These are phyloP conservation scores for Merodon equestris DNA, from an alignment of 2,888 invertebrate species.

Conservation along the genomic window DNA sequence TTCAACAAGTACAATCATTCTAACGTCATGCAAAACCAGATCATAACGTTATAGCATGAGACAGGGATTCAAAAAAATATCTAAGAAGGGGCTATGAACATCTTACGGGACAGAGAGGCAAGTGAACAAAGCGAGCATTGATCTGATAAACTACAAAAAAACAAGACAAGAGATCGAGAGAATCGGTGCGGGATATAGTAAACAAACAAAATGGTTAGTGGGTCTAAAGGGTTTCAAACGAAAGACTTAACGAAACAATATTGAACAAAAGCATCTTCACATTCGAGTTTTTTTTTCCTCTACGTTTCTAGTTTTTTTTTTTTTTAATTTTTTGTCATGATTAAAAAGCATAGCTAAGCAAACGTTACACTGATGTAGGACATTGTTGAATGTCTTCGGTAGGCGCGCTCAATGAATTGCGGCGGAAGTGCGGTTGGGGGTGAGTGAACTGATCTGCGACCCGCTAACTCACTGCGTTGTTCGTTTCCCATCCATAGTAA, in stretches of 20 bases:
- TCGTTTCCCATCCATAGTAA: conserved; percentile 78
- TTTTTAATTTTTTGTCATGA: conserved; percentile 14
- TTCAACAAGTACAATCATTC: conserved; percentile 16
- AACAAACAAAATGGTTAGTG: too few species aligned
- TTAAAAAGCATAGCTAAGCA: conserved; percentile 43
- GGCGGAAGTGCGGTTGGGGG: conserved; percentile 75
- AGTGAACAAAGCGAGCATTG: conserved; percentile 20
- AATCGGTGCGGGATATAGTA: too few species aligned
- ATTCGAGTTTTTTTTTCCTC: not conserved
- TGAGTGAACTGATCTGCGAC: conserved; percentile 75
- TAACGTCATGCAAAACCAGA: conserved; percentile 48
- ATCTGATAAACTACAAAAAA: conserved; percentile 6
- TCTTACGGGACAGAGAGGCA: conserved; percentile 43
- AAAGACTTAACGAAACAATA: too few species aligned
- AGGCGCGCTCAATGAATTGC: conserved; percentile 71
- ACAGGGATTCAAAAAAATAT: conserved; percentile 3
- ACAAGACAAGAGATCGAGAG: not conserved
- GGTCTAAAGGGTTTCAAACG: too few species aligned
- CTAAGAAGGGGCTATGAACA: conserved; percentile 12
- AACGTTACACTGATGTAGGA: conserved; percentile 78
- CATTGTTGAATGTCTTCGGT: conserved; percentile 78
- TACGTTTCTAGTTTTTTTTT: conserved; percentile 12
- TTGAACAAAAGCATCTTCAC: not conserved
- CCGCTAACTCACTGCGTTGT: conserved; percentile 70
- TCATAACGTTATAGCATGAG: conserved; percentile 39